phyloP scores from a whole-genome alignment of 1,140 invertebrate genomes.

The Phthorimaea operculella region DNA sequence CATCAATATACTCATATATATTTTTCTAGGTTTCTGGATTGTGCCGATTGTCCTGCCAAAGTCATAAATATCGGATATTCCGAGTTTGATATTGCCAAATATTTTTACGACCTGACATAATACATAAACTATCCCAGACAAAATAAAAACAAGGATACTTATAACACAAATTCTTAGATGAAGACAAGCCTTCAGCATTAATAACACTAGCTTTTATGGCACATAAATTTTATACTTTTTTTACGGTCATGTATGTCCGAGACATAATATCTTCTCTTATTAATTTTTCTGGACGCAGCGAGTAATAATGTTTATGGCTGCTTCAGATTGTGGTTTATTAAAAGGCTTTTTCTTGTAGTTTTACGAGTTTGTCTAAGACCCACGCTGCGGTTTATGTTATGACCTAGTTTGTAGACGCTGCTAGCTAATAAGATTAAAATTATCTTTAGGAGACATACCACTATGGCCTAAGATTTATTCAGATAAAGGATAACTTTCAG shows the following conservation, averaged over 20 bases:
- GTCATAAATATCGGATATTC: too few species aligned
- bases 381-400: too few species aligned
- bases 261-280: constrained; percentile 19
- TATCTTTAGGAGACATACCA: too few species aligned
- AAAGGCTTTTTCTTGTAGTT: background rate
- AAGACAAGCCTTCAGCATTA: constrained; percentile 13
- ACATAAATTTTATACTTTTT: constrained; percentile 29
- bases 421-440: too few species aligned
- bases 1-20: too few species aligned
- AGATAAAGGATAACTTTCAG: too few species aligned
- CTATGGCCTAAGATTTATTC: too few species aligned
- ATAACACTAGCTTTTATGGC: constrained; percentile 30
- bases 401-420: too few species aligned
- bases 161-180: constrained; percentile 9
- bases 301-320: background rate
- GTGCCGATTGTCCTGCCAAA: too few species aligned
- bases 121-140: background rate
- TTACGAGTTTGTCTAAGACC: background rate
- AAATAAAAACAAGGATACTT: constrained; percentile 2
- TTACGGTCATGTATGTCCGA: constrained; percentile 20
- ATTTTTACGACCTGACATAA: too few species aligned
- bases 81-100: too few species aligned
- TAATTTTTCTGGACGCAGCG: constrained; percentile 12
- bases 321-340: constrained; percentile 1
- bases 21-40: too few species aligned